phyloP scores from a whole-genome alignment of 1,140 invertebrate genomes.

The Dryas iulia region DNA sequence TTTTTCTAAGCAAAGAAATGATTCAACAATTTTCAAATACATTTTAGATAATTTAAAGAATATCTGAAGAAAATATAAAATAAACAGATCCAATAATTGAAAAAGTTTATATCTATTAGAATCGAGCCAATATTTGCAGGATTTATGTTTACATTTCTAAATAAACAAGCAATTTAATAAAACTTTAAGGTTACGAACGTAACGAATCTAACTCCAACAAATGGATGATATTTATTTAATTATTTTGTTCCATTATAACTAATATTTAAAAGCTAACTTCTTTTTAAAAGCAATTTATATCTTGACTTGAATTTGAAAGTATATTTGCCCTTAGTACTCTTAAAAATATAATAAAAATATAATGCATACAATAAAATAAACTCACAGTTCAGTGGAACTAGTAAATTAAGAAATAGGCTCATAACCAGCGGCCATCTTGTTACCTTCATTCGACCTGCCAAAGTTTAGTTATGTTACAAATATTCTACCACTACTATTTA shows the following conservation, averaged over 20 bases:
- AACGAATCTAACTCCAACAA: constrained; percentile 14
- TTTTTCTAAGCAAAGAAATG: not conserved
- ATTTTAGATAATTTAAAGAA: not conserved
- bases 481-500: no score
- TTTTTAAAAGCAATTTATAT: constrained; percentile 1
- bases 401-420: no score
- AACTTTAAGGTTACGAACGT: constrained; percentile 26
- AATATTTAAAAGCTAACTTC: not conserved
- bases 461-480: no score
- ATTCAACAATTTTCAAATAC: not conserved
- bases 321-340: no score
- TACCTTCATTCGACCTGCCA: no score
- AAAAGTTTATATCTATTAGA: constrained; percentile 23
- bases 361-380: no score
- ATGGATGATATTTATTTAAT: constrained; percentile 14
- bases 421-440: no score
- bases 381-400: no score
- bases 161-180: constrained; percentile 27
- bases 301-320: not conserved
- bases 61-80: constrained; percentile 1
- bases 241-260: constrained; percentile 4
- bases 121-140: constrained; percentile 19
- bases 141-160: constrained; percentile 18
- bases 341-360: no score
- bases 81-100: constrained; percentile 22